These are phyloP conservation scores for Oreohelix idahoensis DNA, from an alignment of 1,140 invertebrate genomes.

Conservation along the genomic window DNA sequence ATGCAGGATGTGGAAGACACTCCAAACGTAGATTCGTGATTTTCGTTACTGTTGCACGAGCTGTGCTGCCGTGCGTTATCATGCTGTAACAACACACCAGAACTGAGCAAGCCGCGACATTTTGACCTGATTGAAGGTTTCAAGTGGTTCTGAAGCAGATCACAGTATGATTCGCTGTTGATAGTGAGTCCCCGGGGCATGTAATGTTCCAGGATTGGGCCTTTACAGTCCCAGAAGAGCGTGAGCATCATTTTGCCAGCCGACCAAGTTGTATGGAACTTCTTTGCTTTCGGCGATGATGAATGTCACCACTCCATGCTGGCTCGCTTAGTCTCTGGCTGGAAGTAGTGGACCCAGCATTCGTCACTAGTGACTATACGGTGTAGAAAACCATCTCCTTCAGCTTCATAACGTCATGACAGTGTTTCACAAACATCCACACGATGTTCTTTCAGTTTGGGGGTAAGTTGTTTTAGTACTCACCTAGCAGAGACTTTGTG, in stretches of 20 bases:
- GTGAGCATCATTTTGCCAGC: not conserved
- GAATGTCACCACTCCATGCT: not conserved
- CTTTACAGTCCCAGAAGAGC: not conserved
- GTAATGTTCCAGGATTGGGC: not conserved
- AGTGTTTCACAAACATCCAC: too few species aligned
- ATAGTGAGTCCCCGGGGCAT: not conserved
- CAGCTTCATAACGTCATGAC: too few species aligned
- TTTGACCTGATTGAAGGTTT: not conserved
- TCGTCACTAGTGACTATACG: not conserved
- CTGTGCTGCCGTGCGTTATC: too few species aligned
- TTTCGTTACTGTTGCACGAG: too few species aligned
- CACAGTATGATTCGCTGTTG: not conserved
- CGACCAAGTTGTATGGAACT: not conserved
- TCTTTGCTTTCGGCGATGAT: not conserved
- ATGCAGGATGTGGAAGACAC: not conserved
- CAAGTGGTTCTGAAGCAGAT: not conserved
- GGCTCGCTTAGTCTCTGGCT: not conserved
- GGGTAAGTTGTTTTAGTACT: too few species aligned
- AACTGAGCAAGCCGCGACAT: not conserved
- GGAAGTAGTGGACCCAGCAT: not conserved
- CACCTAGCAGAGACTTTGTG: too few species aligned
- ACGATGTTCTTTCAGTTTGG: too few species aligned
- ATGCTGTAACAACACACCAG: not conserved
- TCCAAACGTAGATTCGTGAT: not conserved
- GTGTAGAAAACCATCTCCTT: too few species aligned